Conservation (phyloP, 2,797 vertebrate genomes). For the Dipus sagitta region DNA sequence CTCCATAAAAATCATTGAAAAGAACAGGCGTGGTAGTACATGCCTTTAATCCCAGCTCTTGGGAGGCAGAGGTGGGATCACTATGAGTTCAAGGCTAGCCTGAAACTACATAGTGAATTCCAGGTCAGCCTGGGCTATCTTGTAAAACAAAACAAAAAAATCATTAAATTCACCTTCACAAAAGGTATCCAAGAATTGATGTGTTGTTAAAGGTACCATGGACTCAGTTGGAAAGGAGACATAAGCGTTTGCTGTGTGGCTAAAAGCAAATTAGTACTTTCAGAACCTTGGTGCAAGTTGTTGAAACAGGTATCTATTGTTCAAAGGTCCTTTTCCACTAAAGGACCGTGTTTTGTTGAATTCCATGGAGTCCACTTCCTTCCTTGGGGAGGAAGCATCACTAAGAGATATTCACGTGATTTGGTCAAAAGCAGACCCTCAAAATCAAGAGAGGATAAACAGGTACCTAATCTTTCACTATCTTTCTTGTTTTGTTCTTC, state of each 20-base stretch:
- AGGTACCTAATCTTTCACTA: background rate
- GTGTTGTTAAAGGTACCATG: constrained; percentile 83
- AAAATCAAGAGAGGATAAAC: background rate
- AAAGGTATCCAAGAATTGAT: constrained; percentile 84
- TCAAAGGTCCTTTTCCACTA: constrained; percentile 76
- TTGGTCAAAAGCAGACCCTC: constrained; percentile 23
- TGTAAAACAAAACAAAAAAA: too few relatives aligned
- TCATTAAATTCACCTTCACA: constrained; percentile 76
- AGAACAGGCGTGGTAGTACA: too few relatives aligned
- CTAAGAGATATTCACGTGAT: background rate
- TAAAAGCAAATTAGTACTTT: constrained; percentile 84
- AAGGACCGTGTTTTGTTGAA: constrained; percentile 73
- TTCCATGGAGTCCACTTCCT: constrained; percentile 53
- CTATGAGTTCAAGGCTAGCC: too few relatives aligned
- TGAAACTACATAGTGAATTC: too few relatives aligned
- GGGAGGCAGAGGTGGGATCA: too few relatives aligned
- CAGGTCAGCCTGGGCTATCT: too few relatives aligned
- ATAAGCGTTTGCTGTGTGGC: constrained; percentile 84
- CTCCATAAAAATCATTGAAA: background rate
- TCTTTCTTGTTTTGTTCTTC: background rate
- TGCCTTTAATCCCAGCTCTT: too few relatives aligned
- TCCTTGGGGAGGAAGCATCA: background rate
- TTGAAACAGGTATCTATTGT: constrained; percentile 73
- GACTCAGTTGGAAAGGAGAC: constrained; percentile 78
- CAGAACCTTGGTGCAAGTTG: constrained; percentile 4